phyloP scores from a whole-genome alignment of 2,113 vertebrate species.

The Dicaeum eximium region DNA sequence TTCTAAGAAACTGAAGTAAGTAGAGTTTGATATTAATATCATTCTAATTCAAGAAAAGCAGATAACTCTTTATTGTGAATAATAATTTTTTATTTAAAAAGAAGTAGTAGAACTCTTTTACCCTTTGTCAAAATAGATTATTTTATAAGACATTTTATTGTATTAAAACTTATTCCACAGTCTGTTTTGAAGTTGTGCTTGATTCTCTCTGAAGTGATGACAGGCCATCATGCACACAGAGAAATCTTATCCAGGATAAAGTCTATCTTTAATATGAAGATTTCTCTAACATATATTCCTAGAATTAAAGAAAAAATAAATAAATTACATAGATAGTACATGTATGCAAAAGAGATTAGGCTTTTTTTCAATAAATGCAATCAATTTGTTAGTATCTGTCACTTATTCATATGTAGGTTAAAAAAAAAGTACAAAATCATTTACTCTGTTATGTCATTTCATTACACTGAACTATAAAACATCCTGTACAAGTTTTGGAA shows the following conservation, averaged over 20 bases:
- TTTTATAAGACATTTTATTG: neutral
- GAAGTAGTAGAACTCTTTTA: neutral
- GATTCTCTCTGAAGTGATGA: neutral
- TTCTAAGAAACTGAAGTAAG: neutral
- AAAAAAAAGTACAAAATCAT: neutral
- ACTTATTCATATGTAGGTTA: neutral
- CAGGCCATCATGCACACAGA: neutral
- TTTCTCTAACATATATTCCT: neutral
- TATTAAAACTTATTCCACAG: neutral
- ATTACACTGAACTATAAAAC: neutral
- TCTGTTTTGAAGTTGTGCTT: neutral
- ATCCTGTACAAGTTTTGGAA: neutral
- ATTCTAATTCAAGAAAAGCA: neutral
- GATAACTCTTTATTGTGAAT: neutral
- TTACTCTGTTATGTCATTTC: neutral
- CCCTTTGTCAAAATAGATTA: neutral
- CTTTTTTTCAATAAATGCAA: neutral
- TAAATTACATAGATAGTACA: neutral
- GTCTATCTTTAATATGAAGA: neutral
- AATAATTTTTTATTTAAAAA: neutral
- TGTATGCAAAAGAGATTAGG: neutral
- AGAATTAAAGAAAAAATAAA: neutral
- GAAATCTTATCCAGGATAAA: neutral
- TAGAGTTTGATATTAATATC: neutral
- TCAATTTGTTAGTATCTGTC: neutral